phyloP scores from a whole-genome alignment of 2,888 invertebrate genomes.

The Phyto melanocephala region DNA sequence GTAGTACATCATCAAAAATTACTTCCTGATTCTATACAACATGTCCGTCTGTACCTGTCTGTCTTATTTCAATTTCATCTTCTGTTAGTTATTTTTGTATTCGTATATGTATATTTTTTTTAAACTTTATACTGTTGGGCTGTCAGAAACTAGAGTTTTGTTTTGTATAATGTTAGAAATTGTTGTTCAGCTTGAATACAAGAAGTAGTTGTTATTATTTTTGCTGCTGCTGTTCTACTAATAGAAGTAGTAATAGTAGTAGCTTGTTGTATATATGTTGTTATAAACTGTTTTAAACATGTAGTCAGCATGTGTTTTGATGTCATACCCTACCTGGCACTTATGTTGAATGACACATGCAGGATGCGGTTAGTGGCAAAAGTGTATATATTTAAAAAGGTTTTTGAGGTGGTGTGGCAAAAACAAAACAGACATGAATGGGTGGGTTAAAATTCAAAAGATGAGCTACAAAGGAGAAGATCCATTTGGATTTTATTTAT shows the following conservation, averaged over 20 bases:
- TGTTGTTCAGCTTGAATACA: slow-evolving; percentile 41
- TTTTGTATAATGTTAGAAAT: slow-evolving; percentile 35
- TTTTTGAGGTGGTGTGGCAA: too few species aligned
- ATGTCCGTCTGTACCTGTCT: slow-evolving; percentile 39
- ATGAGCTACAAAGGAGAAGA: too few species aligned
- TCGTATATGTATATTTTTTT: background rate
- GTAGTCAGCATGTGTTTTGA: slow-evolving; percentile 27
- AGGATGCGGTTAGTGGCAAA: background rate
- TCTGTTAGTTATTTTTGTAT: background rate
- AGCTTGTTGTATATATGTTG: slow-evolving; percentile 27
- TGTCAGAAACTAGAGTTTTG: slow-evolving; percentile 53
- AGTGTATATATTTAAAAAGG: background rate
- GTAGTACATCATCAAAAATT: slow-evolving; percentile 62
- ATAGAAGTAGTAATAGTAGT: slow-evolving; percentile 33
- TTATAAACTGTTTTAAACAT: slow-evolving; percentile 46
- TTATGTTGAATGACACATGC: background rate
- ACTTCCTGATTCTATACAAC: slow-evolving; percentile 63
- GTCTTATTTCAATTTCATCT: slow-evolving; percentile 38
- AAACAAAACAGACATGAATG: too few species aligned
- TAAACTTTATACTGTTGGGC: slow-evolving; percentile 15
- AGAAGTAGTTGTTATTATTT: slow-evolving; percentile 12
- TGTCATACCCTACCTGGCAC: slow-evolving; percentile 15
- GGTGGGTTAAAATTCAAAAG: too few species aligned
- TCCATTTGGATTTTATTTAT: too few species aligned
- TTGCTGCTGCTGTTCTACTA: slow-evolving; percentile 1